These are phyloP conservation scores for Cherax quadricarinatus DNA, from an alignment of 1,140 invertebrate species.

Conservation along the genomic window DNA sequence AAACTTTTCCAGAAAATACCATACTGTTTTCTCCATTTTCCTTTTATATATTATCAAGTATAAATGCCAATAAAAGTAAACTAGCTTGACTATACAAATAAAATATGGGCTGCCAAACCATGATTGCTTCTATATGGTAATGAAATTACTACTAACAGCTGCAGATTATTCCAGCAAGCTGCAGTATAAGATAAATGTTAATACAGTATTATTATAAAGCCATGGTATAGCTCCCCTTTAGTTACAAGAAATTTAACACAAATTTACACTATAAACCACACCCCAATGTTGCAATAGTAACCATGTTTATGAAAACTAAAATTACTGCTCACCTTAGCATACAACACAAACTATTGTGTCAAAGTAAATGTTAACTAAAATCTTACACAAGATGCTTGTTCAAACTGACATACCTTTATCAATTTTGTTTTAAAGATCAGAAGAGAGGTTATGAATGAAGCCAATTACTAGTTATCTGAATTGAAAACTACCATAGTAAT, in stretches of 20 bases:
- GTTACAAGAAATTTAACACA: conserved; percentile 1
- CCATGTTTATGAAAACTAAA: too few relatives aligned
- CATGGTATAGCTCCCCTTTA: conserved; percentile 19
- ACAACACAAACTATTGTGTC: too few relatives aligned
- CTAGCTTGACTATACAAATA: not conserved
- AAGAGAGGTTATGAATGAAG: too few relatives aligned
- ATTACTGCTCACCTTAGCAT: too few relatives aligned
- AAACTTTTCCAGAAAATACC: not conserved
- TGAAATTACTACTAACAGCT: not conserved
- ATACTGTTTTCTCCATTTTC: not conserved
- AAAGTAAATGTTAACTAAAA: too few relatives aligned
- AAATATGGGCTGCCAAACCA: not conserved
- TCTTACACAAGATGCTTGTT: not conserved
- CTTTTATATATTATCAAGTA: not conserved
- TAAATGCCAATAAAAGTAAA: not conserved
- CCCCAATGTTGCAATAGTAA: too few relatives aligned
- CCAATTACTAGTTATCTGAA: too few relatives aligned
- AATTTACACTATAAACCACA: too few relatives aligned
- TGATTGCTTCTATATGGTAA: not conserved
- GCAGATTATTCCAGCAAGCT: conserved; percentile 11
- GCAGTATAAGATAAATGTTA: conserved; percentile 27
- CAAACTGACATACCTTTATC: not conserved
- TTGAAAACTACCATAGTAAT: not conserved
- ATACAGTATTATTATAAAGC: not conserved
- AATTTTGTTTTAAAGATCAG: too few relatives aligned